A percentile compares a stretch with the other conserved stretches of the same genome.
phyloP scores from a whole-genome alignment of 2,888 invertebrate genomes.

The Sinodicranocentrus sp. region DNA sequence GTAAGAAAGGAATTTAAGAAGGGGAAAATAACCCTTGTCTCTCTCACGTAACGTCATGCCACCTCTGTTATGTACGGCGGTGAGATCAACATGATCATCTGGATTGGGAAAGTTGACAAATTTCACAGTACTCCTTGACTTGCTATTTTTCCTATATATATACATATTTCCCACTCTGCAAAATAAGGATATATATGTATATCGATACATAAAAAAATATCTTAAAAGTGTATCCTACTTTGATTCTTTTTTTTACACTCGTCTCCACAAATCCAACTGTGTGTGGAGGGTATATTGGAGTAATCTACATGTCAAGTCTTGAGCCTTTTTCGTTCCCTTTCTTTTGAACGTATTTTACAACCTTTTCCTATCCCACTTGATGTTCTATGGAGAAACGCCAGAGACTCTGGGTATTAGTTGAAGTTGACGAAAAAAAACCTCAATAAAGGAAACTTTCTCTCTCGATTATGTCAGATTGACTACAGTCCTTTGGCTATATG shows the following conservation, averaged over 20 bases:
- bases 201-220: no score
- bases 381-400: no score
- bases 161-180: background rate
- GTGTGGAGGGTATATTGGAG: no score
- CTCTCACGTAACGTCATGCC: background rate
- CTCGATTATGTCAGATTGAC: constrained; percentile 13
- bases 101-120: constrained; percentile 55
- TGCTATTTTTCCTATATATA: constrained; percentile 13
- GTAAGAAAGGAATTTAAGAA: constrained; percentile 39
- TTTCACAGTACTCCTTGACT: constrained; percentile 42
- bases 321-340: constrained; percentile 21
- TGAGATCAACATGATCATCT: constrained; percentile 38
- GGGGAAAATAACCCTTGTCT: constrained; percentile 17
- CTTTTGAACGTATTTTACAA: constrained; percentile 10
- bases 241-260: no score
- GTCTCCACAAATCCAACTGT: no score
- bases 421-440: constrained; percentile 19
- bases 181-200: no score
- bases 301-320: constrained; percentile 25
- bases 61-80: background rate
- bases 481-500: background rate
- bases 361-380: constrained; percentile 1
- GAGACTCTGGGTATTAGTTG: background rate
- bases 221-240: no score
- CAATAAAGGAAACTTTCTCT: constrained; percentile 19